Conservation (phyloP, 2,888 invertebrate species). For the Ctenicera cuprea region DNA sequence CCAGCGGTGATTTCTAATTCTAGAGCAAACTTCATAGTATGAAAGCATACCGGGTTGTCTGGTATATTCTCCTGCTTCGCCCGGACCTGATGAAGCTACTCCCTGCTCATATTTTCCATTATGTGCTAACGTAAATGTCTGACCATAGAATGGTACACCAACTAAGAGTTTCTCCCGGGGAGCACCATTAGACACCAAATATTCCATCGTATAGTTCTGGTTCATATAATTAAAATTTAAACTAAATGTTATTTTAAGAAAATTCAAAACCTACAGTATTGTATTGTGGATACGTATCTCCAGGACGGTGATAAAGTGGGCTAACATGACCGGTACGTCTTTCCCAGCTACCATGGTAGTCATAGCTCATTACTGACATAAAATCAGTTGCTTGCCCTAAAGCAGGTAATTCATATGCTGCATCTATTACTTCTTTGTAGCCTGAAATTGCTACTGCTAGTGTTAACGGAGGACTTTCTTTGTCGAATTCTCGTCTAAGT, state of each 20-base stretch:
- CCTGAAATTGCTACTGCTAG: constrained; percentile 91
- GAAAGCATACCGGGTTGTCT: constrained; percentile 92
- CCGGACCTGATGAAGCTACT: constrained; percentile 82
- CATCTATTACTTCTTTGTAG: constrained; percentile 92
- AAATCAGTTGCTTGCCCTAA: constrained; percentile 85
- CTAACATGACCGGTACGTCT: constrained; percentile 86
- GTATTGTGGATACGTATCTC: constrained; percentile 84
- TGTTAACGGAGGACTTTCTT: constrained; percentile 80
- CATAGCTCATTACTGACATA: constrained; percentile 90
- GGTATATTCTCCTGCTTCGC: constrained; percentile 87
- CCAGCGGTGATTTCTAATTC: constrained; percentile 82
- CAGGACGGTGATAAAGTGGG: constrained; percentile 80
- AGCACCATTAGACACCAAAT: constrained; percentile 84
- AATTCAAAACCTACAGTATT: constrained; percentile 79
- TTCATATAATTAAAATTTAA: constrained; percentile 7
- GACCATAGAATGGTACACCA: constrained; percentile 92
- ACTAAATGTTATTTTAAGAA: not conserved
- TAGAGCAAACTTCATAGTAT: constrained; percentile 89
- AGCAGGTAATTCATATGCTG: constrained; percentile 86
- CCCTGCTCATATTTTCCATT: constrained; percentile 75
- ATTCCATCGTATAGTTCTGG: constrained; percentile 88
- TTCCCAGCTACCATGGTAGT: constrained; percentile 95
- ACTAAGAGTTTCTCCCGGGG: constrained; percentile 85
- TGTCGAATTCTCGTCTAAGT: constrained; percentile 78
- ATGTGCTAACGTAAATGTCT: constrained; percentile 83